Conservation (phyloP, 2,888 invertebrate genomes). For the Trichogramma evanescens region DNA sequence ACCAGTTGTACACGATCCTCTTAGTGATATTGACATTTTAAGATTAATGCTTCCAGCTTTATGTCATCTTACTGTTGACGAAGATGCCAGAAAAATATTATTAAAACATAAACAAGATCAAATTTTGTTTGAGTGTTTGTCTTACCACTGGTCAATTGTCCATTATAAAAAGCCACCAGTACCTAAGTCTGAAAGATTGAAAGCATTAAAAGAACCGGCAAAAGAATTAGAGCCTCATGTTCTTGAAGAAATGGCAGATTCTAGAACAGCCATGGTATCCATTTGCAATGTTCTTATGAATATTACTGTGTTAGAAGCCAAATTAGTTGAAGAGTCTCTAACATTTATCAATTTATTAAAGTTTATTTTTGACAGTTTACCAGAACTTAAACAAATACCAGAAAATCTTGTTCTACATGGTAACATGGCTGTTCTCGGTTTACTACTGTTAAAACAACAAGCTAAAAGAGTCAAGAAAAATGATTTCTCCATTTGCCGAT, state of each 20-base stretch:
- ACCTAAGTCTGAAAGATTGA: slow-evolving; percentile 71
- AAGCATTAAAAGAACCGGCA: slow-evolving; percentile 68
- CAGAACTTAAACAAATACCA: slow-evolving; percentile 74
- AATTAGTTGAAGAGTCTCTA: slow-evolving; percentile 70
- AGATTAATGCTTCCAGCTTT: slow-evolving; percentile 80
- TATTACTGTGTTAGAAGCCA: slow-evolving; percentile 79
- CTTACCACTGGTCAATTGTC: slow-evolving; percentile 80
- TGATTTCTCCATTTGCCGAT: slow-evolving; percentile 82
- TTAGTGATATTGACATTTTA: slow-evolving; percentile 65
- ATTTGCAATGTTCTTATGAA: slow-evolving; percentile 91
- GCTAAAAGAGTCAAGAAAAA: slow-evolving; percentile 77
- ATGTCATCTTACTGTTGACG: slow-evolving; percentile 87
- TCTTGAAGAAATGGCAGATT: slow-evolving; percentile 76
- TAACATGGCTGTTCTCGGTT: slow-evolving; percentile 74
- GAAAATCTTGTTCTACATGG: slow-evolving; percentile 82
- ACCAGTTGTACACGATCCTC: slow-evolving; percentile 45
- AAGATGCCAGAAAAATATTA: slow-evolving; percentile 73
- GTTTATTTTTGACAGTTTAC: slow-evolving; percentile 77
- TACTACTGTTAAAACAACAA: slow-evolving; percentile 76
- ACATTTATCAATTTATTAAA: slow-evolving; percentile 74
- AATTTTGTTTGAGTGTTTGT: slow-evolving; percentile 69
- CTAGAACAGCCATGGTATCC: slow-evolving; percentile 77
- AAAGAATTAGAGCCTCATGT: slow-evolving; percentile 68
- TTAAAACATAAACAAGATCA: slow-evolving; percentile 73
- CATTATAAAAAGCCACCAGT: slow-evolving; percentile 77